These are phyloP conservation scores for Gymnosoma rotundatum DNA, from an alignment of 2,888 invertebrate genomes.

Conservation along the genomic window DNA sequence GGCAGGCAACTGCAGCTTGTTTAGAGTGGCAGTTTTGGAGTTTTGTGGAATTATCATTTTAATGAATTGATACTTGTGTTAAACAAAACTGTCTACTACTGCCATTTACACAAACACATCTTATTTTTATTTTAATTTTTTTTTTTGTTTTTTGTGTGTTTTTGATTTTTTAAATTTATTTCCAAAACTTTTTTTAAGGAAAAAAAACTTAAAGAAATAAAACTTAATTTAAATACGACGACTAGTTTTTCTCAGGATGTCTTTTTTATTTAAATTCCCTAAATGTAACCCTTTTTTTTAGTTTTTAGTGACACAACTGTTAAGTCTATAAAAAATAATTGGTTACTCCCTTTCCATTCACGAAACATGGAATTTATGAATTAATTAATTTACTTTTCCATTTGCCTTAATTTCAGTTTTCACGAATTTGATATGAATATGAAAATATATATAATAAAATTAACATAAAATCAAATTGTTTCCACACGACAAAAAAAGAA, in stretches of 20 bases:
- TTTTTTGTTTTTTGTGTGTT: neutral
- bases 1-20: conserved; percentile 68
- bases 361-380: conserved; percentile 49
- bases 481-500: conserved; percentile 40
- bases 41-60: conserved; percentile 81
- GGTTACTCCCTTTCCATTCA: conserved; percentile 23
- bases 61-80: conserved; percentile 81
- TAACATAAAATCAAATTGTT: conserved; percentile 70
- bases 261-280: neutral
- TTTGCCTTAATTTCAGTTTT: conserved; percentile 21
- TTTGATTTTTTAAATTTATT: neutral
- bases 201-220: neutral
- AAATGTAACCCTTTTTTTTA: conserved; percentile 10
- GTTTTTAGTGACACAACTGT: conserved; percentile 13
- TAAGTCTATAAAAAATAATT: conserved; percentile 55
- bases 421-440: conserved; percentile 38
- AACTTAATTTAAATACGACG: conserved; percentile 28
- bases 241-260: conserved; percentile 26
- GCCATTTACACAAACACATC: conserved; percentile 54
- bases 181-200: neutral
- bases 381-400: conserved; percentile 49
- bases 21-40: conserved; percentile 72
- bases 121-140: conserved; percentile 22
- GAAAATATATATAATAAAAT: conserved; percentile 50
- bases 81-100: conserved; percentile 73